Conservation (phyloP, 2,888 invertebrate genomes). For the Diploptera punctata region DNA sequence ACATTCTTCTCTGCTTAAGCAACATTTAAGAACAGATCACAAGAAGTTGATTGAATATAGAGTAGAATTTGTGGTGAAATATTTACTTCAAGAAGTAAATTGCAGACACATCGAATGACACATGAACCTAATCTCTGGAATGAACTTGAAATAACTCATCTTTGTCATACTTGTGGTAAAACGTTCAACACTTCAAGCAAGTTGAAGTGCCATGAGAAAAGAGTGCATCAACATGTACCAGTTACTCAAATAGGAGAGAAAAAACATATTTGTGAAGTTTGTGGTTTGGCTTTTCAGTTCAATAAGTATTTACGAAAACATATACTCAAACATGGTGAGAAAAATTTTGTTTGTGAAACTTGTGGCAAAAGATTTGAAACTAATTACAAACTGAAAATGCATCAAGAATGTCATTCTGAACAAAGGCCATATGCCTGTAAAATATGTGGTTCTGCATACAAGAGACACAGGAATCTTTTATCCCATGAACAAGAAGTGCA, state of each 20-base stretch:
- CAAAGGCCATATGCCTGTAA: conserved; percentile 50
- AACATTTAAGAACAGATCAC: conserved; percentile 7
- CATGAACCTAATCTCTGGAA: conserved; percentile 6
- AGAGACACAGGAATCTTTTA: conserved; percentile 61
- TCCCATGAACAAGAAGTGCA: conserved; percentile 52
- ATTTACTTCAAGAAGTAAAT: conserved; percentile 12
- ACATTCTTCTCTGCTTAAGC: neutral
- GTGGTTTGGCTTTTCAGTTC: conserved; percentile 12
- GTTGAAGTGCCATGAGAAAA: conserved; percentile 20
- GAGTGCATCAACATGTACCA: neutral
- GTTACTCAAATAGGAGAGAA: neutral
- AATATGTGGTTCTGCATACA: conserved; percentile 50
- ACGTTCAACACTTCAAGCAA: conserved; percentile 17
- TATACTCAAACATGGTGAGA: conserved; percentile 24
- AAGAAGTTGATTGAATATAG: neutral
- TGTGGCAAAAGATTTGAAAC: conserved; percentile 41
- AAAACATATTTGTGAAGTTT: conserved; percentile 22
- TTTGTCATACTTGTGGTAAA: conserved; percentile 22
- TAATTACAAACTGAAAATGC: conserved; percentile 47
- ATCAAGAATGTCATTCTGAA: conserved; percentile 58
- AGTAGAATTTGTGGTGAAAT: neutral
- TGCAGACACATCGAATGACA: conserved; percentile 10
- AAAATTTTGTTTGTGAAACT: conserved; percentile 27
- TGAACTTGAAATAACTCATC: conserved; percentile 9
- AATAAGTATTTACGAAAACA: conserved; percentile 17